These are phyloP conservation scores for Polyommatus icarus DNA, from an alignment of 2,888 invertebrate species.

Conservation along the genomic window DNA sequence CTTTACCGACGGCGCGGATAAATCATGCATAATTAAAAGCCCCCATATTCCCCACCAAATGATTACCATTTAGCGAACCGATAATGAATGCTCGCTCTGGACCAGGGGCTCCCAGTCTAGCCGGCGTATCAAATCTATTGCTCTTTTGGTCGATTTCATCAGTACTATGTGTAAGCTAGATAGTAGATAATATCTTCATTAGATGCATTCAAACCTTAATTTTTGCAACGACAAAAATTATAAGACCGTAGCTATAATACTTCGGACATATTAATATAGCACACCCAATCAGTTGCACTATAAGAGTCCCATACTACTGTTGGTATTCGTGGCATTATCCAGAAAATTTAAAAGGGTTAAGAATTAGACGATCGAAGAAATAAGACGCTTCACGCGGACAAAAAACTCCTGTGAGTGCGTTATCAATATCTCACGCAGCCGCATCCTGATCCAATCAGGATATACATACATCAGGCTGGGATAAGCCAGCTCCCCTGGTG, in stretches of 20 bases:
- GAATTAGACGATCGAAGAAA: not conserved
- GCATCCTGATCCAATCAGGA: slow-evolving; percentile 13
- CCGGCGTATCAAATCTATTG: slow-evolving; percentile 33
- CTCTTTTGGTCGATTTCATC: slow-evolving; percentile 18
- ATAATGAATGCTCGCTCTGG: slow-evolving; percentile 44
- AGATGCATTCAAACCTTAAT: not conserved
- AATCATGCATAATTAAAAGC: slow-evolving; percentile 47
- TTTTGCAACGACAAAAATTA: not conserved
- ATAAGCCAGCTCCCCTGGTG: not conserved
- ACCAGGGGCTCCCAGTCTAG: slow-evolving; percentile 38
- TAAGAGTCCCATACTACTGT: not conserved
- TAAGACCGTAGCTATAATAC: too few relatives aligned
- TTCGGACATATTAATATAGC: too few relatives aligned
- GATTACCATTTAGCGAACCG: slow-evolving; percentile 45
- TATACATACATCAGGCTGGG: slow-evolving; percentile 14
- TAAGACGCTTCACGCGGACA: not conserved
- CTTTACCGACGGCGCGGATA: slow-evolving; percentile 40
- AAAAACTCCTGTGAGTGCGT: not conserved
- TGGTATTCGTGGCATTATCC: too few relatives aligned
- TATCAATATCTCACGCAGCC: not conserved
- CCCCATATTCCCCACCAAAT: slow-evolving; percentile 44
- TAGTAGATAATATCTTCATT: not conserved
- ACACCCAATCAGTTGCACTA: not conserved
- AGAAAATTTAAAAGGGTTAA: too few relatives aligned
- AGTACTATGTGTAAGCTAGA: not conserved